These are phyloP conservation scores for Ferrisia virgata DNA, from an alignment of 2,888 invertebrate species.

Conservation along the genomic window DNA sequence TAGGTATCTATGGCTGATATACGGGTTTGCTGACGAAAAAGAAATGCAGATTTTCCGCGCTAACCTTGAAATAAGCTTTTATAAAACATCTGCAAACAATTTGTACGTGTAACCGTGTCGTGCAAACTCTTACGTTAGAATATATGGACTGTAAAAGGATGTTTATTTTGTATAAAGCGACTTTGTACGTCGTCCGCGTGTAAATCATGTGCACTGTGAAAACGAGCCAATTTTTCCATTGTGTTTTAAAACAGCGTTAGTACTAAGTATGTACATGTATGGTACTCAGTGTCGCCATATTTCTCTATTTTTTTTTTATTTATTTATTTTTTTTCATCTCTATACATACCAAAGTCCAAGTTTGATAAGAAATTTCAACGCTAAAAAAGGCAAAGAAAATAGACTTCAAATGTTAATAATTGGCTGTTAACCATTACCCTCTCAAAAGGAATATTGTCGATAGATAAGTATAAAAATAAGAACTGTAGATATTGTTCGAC, in stretches of 20 bases:
- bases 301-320: neutral
- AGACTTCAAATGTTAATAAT: no score
- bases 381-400: neutral
- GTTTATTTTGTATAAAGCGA: slow-evolving; percentile 5
- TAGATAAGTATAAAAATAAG: neutral
- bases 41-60: neutral
- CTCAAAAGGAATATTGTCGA: neutral
- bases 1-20: no score
- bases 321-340: no score
- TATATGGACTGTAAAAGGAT: slow-evolving; percentile 6
- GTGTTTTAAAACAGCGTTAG: neutral
- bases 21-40: neutral
- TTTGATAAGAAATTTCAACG: neutral
- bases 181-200: neutral
- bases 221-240: slow-evolving; percentile 30
- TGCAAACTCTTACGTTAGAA: neutral
- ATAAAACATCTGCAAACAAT: slow-evolving; percentile 4
- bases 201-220: neutral
- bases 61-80: slow-evolving; percentile 1
- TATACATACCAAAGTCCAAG: neutral
- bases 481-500: neutral
- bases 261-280: neutral
- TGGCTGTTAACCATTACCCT: no score
- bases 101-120: neutral
- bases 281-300: neutral